Evolutionary conservation across 1,140 invertebrate genomes (phyloP), one percentile per base, ranked within the genome.

Genomic region (Gryon sp.): DNA sequence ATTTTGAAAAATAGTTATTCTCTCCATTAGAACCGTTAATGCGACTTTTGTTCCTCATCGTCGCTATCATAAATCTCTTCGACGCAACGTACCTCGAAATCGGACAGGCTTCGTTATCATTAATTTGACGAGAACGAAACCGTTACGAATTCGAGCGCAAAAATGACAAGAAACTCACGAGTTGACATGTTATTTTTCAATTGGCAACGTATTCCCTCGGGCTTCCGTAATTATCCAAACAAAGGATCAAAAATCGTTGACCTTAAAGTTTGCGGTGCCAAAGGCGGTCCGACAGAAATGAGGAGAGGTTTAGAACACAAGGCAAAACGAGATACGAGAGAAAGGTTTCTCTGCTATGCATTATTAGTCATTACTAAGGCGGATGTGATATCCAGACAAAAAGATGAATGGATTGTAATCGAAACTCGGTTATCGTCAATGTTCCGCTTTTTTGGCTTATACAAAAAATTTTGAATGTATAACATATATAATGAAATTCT

Each of bases 221-320:
- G 41, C 63, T 68, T 48, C 63, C 50, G 41, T 55, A 68, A 68
- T 68, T 46, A 57, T 55, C 63, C 63, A 57, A 68, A 68, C 52
- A 68, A 55, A 46, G 63, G 16, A 12, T 28, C 41, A 48, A 57
- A 55, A 57, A 46, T 59, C 40, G 38, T 30, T 63, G 60, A 65
- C 46, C 48, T 65, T 53, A 63, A 50, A 52, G 46, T 14, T 20
- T 19, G 45, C 24, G 16, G 30, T 22, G 50, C 45, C 34, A 14
- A 22, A 53, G 45, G 40, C 12, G 20, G 18, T 1, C 24, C 18
- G 12, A 38, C 40, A 26, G 59, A 65, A 65, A 65, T 53, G 60
- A 53, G 53, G 45, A 34, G 32, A 38, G 24, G 20, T 16, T 43
- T 30, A 7, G 38, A 28, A 30, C 19, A 24, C 26, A 24, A 7